Conservation (phyloP, 2,113 vertebrate species). For the Nibea albiflora region DNA sequence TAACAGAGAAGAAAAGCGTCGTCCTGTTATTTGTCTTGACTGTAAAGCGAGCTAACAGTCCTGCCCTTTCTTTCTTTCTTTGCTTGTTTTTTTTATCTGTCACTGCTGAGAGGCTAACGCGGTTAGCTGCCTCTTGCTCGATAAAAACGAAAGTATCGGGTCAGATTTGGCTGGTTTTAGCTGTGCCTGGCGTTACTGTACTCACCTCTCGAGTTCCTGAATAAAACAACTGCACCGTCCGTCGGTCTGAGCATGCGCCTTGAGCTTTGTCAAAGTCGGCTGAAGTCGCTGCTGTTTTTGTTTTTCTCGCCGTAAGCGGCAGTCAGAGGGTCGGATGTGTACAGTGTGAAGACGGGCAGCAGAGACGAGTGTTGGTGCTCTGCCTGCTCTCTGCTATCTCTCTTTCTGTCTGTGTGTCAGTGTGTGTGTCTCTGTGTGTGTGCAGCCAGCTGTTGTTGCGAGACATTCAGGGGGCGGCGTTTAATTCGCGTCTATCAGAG, state of each 20-base stretch:
- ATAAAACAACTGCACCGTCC: slow-evolving; percentile 76
- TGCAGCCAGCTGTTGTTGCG: slow-evolving; percentile 67
- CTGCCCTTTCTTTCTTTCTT: background rate
- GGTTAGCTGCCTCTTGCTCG: slow-evolving; percentile 19
- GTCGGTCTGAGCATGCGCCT: slow-evolving; percentile 77
- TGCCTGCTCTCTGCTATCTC: background rate
- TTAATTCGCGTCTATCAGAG: slow-evolving; percentile 15
- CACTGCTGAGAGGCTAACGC: slow-evolving; percentile 9
- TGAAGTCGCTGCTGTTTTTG: slow-evolving; percentile 20
- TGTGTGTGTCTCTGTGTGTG: slow-evolving; percentile 1
- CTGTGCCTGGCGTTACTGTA: slow-evolving; percentile 47
- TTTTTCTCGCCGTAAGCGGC: slow-evolving; percentile 23
- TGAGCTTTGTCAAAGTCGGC: slow-evolving; percentile 47
- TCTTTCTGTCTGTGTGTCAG: slow-evolving; percentile 1
- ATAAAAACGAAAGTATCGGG: slow-evolving; percentile 21
- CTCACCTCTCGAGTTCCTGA: slow-evolving; percentile 79
- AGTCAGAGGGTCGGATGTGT: slow-evolving; percentile 22
- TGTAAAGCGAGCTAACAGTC: slow-evolving; percentile 47
- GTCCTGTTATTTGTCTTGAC: background rate
- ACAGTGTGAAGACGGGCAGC: slow-evolving; percentile 22
- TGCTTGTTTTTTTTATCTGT: background rate
- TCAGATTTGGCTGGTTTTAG: slow-evolving; percentile 20
- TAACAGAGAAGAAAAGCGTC: slow-evolving; percentile 1
- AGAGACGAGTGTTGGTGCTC: slow-evolving; percentile 40
- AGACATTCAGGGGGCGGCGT: slow-evolving; percentile 60